Percentiles rank a stretch among this genome's conserved stretches.
Conservation (phyloP, 1,140 invertebrate genomes). For the Sminthurinus signatus region DNA sequence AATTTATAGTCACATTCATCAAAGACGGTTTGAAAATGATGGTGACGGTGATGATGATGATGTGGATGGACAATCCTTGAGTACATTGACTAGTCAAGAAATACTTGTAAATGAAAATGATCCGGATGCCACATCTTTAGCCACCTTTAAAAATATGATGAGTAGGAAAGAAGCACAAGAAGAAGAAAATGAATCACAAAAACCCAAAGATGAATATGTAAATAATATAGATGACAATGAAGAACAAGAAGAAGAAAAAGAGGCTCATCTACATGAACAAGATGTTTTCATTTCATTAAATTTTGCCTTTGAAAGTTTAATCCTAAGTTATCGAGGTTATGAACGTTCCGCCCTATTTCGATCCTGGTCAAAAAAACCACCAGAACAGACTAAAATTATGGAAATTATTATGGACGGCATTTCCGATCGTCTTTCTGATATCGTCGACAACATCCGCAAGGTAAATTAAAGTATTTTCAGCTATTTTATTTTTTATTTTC, state of each 20-base stretch:
- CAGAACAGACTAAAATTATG: background rate
- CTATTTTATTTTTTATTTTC: background rate
- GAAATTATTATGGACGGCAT: background rate
- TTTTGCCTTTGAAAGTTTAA: background rate
- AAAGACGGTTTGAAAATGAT: background rate
- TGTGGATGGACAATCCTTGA: background rate
- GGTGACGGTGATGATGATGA: background rate
- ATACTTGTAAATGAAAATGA: background rate
- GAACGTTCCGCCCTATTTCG: background rate
- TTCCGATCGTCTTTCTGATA: background rate
- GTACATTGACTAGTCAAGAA: too few relatives aligned
- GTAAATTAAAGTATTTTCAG: background rate
- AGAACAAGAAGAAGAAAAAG: background rate
- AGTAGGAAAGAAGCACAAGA: background rate
- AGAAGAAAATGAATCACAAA: slow-evolving; percentile 3
- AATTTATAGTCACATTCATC: background rate
- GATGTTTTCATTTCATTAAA: background rate
- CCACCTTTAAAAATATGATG: background rate
- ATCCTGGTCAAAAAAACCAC: background rate
- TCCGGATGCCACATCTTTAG: background rate
- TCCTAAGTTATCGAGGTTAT: background rate
- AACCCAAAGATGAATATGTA: too few relatives aligned
- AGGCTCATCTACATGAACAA: too few relatives aligned
- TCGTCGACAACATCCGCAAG: background rate
- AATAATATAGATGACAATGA: background rate